phyloP scores from a whole-genome alignment of 2,888 invertebrate species.

The Leptogaster cylindrica region DNA sequence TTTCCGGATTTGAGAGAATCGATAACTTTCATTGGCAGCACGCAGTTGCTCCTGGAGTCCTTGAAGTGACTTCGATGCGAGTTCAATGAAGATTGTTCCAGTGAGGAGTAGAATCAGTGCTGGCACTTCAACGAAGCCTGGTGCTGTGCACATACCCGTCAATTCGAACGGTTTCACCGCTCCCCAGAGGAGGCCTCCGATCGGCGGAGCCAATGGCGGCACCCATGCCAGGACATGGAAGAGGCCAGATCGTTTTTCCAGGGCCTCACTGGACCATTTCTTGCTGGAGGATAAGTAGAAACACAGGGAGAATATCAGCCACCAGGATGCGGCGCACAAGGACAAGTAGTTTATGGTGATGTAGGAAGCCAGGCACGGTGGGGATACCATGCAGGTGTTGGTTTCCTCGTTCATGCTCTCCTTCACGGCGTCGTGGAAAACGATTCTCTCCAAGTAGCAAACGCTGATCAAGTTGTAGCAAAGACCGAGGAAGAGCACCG shows the following conservation, averaged over 20 bases:
- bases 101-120: slow-evolving; percentile 55
- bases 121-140: slow-evolving; percentile 60
- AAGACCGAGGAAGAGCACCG: slow-evolving; percentile 86
- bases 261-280: slow-evolving; percentile 92
- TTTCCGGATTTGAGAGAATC: slow-evolving; percentile 60
- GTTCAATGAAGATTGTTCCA: slow-evolving; percentile 58
- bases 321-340: slow-evolving; percentile 83
- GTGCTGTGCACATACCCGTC: slow-evolving; percentile 80
- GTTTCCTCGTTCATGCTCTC: slow-evolving; percentile 54
- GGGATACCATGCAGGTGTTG: slow-evolving; percentile 62
- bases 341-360: slow-evolving; percentile 79
- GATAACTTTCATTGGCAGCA: slow-evolving; percentile 51
- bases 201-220: slow-evolving; percentile 83
- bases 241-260: slow-evolving; percentile 84
- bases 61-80: slow-evolving; percentile 58
- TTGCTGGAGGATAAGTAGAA: slow-evolving; percentile 90
- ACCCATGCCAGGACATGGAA: slow-evolving; percentile 90
- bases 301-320: slow-evolving; percentile 85
- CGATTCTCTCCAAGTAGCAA: slow-evolving; percentile 74
- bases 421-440: slow-evolving; percentile 61
- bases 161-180: slow-evolving; percentile 80
- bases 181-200: slow-evolving; percentile 79
- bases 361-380: slow-evolving; percentile 76
- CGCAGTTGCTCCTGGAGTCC: slow-evolving; percentile 55
- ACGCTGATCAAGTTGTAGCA: slow-evolving; percentile 84